A percentile compares a stretch with the other conserved stretches of the same genome.
phyloP scores from a whole-genome alignment of 2,888 invertebrate species.

The Mylabris sibirica region DNA sequence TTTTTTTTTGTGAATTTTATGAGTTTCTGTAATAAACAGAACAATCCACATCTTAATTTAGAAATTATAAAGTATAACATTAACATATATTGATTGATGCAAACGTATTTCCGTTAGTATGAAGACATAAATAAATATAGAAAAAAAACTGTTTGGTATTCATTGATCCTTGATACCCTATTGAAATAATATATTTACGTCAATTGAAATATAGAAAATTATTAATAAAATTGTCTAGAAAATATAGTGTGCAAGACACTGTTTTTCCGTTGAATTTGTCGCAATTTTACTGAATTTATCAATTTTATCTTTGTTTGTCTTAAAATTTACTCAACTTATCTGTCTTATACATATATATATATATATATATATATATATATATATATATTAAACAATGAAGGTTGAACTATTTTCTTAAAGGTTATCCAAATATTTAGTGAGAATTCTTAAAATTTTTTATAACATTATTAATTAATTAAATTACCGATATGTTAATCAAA shows the following conservation, averaged over 20 bases:
- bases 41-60: neutral
- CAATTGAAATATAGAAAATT: neutral
- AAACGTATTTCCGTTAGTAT: constrained; percentile 2
- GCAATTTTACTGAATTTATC: constrained; percentile 7
- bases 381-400: neutral
- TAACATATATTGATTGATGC: constrained; percentile 1
- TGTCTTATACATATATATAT: neutral
- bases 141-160: neutral
- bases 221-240: neutral
- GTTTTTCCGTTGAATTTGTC: neutral
- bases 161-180: constrained; percentile 7
- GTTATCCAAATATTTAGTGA: neutral
- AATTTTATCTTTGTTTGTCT: constrained; percentile 5
- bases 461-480: too few species aligned
- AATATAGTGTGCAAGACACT: neutral
- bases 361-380: too few species aligned
- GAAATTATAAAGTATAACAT: neutral
- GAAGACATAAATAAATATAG: neutral
- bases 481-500: neutral
- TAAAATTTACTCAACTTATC: constrained; percentile 9
- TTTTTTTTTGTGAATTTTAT: neutral
- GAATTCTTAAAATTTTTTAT: neutral
- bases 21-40: neutral
- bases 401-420: constrained; percentile 1
- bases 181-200: constrained; percentile 1